Conservation (phyloP, 1,140 invertebrate genomes). For the Pseudobourletiella spinata region DNA sequence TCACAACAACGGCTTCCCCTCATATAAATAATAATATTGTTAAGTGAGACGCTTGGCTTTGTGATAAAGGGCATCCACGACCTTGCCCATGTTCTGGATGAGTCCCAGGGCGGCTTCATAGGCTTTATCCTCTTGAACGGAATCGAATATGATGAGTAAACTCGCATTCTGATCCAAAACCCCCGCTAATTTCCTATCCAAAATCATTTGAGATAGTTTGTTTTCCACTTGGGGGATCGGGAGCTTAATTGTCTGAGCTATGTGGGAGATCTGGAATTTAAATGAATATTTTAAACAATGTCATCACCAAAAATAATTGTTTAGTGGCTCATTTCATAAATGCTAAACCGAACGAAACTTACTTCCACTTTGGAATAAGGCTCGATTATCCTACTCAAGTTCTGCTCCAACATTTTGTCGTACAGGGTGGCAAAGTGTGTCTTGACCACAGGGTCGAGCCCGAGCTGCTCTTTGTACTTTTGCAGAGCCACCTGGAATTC, state of each 20-base stretch:
- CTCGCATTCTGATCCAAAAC: conserved; percentile 97
- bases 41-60: conserved; percentile 97
- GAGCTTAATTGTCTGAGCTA: conserved; percentile 78
- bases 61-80: conserved; percentile 95
- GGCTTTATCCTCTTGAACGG: conserved; percentile 86
- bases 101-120: conserved; percentile 95
- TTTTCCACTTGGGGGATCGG: conserved; percentile 88
- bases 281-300: conserved; percentile 24
- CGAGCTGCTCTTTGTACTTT: conserved; percentile 78
- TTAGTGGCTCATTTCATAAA: not conserved
- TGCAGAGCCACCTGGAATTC: conserved; percentile 84
- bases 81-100: conserved; percentile 98
- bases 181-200: conserved; percentile 94
- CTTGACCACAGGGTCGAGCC: conserved; percentile 91
- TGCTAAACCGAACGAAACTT: conserved; percentile 37
- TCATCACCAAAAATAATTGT: conserved; percentile 15
- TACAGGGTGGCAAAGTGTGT: conserved; percentile 94
- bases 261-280: conserved; percentile 55
- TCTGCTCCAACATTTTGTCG: conserved; percentile 98
- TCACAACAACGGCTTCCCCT: no score
- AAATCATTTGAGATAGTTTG: conserved; percentile 98
- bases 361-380: conserved; percentile 96
- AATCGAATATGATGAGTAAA: conserved; percentile 95
- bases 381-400: conserved; percentile 96
- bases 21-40: no score